Evolutionary conservation across 2,797 vertebrate species (phyloP), one percentile per base, ranked within the genome.

Genomic region (Acanthurus tractus): DNA sequence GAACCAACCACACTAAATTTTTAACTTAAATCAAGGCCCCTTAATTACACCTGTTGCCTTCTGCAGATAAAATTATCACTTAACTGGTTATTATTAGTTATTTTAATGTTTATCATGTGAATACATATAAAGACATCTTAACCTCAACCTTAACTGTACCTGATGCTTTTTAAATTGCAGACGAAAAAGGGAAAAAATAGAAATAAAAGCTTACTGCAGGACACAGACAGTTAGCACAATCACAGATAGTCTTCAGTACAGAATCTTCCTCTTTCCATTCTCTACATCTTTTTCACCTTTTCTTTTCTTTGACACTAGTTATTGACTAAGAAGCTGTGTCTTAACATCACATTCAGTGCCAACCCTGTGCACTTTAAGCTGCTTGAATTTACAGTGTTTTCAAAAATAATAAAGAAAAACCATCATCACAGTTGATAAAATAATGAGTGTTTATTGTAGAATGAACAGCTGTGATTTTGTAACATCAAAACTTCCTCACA

Each of bases 151-250:
- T 9, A 40, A 11, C 38, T 40, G 9, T 40, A 40, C 38, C 38
- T 40, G 11, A 40, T 9, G 11, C 11, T 40, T 40, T 40, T 9
- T 40, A 34, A 12, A 40, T 40, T 40, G 38, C 38, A 9, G 14
- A 18, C 7, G 44, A 2, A 20, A 23, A 8, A 23, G 55, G 48
- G 18, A n/a, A 55, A 63, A 53, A 45, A 48, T 7, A 6, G 18
- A 72, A 8, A 65, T 66, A 59, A 63, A 25, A 9, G 48, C 9
- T 66, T 23, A 40, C 58, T 76, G 64, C 76, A 76, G 69, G 65
- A 78, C 1, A 50, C 50, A 61, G 15, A 55, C 0, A 70, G 2
- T 8, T 36, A 52, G n/a, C 45, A 38, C 17, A 56, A 6, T 22
- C 5, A 45, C 20, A 42, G 64, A 7, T 12, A 23, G 18, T n/a